Evolutionary conservation across 2,888 invertebrate species (phyloP).

Genomic region (Drosophila pullipes): DNA sequence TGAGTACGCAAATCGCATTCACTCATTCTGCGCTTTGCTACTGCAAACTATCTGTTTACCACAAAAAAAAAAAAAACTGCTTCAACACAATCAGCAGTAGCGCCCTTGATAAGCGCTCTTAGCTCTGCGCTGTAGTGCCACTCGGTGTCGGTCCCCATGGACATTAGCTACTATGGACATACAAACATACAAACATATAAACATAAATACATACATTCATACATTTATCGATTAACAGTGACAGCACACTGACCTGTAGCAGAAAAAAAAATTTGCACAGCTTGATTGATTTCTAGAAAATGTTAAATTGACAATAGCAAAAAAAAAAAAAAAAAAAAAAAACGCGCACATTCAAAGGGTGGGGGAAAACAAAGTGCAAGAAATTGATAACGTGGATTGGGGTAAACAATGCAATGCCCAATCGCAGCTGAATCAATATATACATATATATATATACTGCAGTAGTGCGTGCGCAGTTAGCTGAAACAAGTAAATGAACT

Average conservation of each 20-base stretch:
- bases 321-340: conserved; percentile 3
- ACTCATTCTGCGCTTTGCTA: conserved; percentile 11
- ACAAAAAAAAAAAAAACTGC: neutral
- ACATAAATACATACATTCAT: neutral
- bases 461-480: conserved; percentile 37
- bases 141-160: conserved; percentile 36
- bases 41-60: conserved; percentile 34
- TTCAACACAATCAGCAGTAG: conserved; percentile 11
- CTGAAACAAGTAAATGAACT: conserved; percentile 42
- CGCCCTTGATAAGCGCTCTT: conserved; percentile 46
- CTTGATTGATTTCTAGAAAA: conserved; percentile 45
- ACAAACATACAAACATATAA: neutral
- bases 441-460: neutral
- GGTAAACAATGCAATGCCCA: conserved; percentile 32
- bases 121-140: conserved; percentile 32
- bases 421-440: conserved; percentile 49
- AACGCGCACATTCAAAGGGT: neutral
- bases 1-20: conserved; percentile 4
- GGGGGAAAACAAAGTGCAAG: conserved; percentile 30
- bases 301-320: conserved; percentile 1
- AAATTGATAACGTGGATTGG: conserved; percentile 46
- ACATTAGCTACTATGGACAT: conserved; percentile 7
- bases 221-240: conserved; percentile 38
- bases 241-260: neutral
- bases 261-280: neutral